phyloP scores from a whole-genome alignment of 2,113 vertebrate genomes.

The Mobula birostris region DNA sequence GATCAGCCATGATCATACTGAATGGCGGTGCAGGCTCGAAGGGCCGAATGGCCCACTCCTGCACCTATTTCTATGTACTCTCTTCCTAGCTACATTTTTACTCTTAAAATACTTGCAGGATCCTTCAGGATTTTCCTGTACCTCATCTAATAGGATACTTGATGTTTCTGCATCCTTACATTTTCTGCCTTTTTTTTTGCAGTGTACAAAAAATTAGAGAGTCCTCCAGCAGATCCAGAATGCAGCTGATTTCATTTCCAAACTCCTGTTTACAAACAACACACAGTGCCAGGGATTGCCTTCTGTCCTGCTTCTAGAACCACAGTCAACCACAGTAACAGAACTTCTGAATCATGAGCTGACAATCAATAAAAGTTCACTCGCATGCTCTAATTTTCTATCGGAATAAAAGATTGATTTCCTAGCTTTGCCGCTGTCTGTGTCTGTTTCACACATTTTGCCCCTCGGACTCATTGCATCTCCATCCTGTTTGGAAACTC shows the following conservation, averaged over 20 bases:
- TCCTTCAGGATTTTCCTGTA: too few species aligned
- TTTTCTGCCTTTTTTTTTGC: background rate
- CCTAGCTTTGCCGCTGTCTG: too few species aligned
- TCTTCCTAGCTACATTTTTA: too few species aligned
- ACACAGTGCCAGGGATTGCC: background rate
- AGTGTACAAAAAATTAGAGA: background rate
- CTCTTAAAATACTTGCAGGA: too few species aligned
- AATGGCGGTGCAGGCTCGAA: too few species aligned
- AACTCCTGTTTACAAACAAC: background rate
- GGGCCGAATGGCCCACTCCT: too few species aligned
- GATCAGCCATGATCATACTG: too few species aligned
- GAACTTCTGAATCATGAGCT: background rate
- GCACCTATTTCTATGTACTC: too few species aligned
- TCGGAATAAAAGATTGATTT: background rate
- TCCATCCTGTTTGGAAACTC: too few species aligned
- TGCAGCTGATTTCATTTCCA: background rate
- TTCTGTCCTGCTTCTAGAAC: too few species aligned
- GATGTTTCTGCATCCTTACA: background rate
- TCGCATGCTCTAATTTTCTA: background rate
- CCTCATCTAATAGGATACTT: background rate
- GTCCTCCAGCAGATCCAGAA: background rate
- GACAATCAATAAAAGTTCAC: conserved; percentile 2
- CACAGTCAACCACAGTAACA: background rate
- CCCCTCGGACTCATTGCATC: too few species aligned
- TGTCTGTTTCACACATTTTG: background rate